Conservation (phyloP, 1,140 invertebrate genomes). For the Hydropsyche tenuis region DNA sequence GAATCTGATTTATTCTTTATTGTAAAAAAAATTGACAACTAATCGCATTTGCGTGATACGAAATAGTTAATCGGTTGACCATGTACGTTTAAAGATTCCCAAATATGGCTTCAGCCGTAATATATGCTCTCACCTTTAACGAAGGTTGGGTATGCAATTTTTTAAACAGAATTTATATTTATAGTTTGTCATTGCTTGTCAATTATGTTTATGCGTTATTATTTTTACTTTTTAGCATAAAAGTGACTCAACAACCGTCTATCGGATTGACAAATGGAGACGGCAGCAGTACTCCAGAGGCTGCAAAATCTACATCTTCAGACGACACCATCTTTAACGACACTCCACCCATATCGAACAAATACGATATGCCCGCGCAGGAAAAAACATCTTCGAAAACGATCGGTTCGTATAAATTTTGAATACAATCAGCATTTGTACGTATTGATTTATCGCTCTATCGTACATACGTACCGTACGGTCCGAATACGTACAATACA, state of each 20-base stretch:
- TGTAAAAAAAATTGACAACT: neutral
- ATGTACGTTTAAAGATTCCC: slow-evolving; percentile 4
- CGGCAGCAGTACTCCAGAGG: neutral
- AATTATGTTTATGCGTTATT: neutral
- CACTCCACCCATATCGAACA: neutral
- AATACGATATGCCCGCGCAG: neutral
- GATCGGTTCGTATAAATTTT: neutral
- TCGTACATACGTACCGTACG: neutral
- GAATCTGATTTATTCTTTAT: neutral
- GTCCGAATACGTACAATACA: neutral
- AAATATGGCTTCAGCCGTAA: slow-evolving; percentile 19
- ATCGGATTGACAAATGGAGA: slow-evolving; percentile 6
- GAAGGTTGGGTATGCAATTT: slow-evolving; percentile 5
- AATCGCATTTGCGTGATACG: slow-evolving; percentile 1
- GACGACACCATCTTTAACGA: slow-evolving; percentile 5
- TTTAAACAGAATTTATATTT: neutral
- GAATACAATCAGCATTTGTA: neutral
- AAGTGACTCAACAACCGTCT: slow-evolving; percentile 33
- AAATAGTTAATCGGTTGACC: slow-evolving; percentile 2
- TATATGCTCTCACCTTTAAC: slow-evolving; percentile 13
- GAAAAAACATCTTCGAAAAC: neutral
- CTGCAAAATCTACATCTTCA: slow-evolving; percentile 4
- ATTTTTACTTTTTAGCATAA: slow-evolving; percentile 25
- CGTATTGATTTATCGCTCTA: no score
- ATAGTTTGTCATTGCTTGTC: neutral